Evolutionary conservation across 2,113 vertebrate species (phyloP).

Genomic region (Tetrax tetrax): DNA sequence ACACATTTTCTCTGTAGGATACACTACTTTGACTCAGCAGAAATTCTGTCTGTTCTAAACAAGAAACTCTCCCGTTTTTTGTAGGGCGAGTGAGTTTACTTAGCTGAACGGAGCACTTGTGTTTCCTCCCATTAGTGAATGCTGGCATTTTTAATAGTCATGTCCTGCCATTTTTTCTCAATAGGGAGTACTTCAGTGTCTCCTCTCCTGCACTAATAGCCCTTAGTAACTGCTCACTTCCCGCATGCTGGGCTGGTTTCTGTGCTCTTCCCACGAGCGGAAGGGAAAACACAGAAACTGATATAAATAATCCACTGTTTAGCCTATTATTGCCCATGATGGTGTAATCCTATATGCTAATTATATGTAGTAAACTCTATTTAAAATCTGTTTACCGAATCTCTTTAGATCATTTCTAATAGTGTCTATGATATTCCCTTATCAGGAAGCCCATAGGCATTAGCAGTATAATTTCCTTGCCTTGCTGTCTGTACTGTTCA

Average conservation of each 20-base stretch:
- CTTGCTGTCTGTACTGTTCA: neutral
- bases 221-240: neutral
- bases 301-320: neutral
- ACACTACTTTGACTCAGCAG: neutral
- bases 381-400: neutral
- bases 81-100: neutral
- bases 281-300: neutral
- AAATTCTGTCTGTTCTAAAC: neutral
- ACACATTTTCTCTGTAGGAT: neutral
- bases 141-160: neutral
- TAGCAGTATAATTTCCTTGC: neutral
- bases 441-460: neutral
- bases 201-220: neutral
- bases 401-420: neutral
- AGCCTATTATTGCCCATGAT: neutral
- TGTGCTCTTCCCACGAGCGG: neutral
- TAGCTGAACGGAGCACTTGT: neutral
- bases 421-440: neutral
- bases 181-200: neutral
- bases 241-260: neutral
- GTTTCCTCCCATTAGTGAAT: neutral
- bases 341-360: neutral
- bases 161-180: neutral
- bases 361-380: neutral
- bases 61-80: neutral